These are phyloP conservation scores for Ardeotis arabs DNA, from an alignment of 2,113 vertebrate species.

Conservation along the genomic window DNA sequence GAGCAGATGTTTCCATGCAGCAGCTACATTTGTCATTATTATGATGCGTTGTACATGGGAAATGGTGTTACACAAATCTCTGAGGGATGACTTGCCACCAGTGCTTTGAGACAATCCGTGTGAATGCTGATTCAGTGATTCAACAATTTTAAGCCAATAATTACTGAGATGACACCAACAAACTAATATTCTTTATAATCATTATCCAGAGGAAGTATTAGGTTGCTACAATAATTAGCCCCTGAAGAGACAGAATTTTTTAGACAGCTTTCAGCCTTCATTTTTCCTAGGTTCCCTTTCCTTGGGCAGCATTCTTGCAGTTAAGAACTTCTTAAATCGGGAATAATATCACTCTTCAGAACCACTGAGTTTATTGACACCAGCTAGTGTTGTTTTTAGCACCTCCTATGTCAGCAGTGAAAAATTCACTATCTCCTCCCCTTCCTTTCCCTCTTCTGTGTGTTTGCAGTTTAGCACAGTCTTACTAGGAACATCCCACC, in stretches of 20 bases:
- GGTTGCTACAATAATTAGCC: not conserved
- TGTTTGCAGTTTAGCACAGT: not conserved
- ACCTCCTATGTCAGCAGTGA: not conserved
- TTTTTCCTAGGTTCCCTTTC: not conserved
- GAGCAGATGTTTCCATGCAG: not conserved
- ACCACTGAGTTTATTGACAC: not conserved
- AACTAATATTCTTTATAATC: not conserved
- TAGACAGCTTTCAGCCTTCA: not conserved
- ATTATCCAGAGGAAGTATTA: constrained; percentile 20
- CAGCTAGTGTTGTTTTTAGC: not conserved
- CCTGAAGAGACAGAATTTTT: constrained; percentile 13
- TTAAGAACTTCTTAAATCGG: constrained; percentile 13
- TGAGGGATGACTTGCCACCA: not conserved
- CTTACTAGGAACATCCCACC: not conserved
- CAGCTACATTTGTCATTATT: not conserved
- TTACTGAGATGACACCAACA: not conserved
- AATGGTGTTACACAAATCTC: not conserved
- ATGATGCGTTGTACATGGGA: not conserved
- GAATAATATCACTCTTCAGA: constrained; percentile 9
- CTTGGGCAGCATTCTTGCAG: not conserved
- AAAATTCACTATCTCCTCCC: not conserved
- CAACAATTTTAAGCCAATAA: not conserved
- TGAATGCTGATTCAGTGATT: not conserved
- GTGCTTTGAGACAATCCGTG: not conserved
- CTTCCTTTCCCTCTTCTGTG: not conserved